Evolutionary conservation across 2,888 invertebrate species (phyloP), one percentile per base, ranked within the genome.

Genomic region (Hybos culiciformis): DNA sequence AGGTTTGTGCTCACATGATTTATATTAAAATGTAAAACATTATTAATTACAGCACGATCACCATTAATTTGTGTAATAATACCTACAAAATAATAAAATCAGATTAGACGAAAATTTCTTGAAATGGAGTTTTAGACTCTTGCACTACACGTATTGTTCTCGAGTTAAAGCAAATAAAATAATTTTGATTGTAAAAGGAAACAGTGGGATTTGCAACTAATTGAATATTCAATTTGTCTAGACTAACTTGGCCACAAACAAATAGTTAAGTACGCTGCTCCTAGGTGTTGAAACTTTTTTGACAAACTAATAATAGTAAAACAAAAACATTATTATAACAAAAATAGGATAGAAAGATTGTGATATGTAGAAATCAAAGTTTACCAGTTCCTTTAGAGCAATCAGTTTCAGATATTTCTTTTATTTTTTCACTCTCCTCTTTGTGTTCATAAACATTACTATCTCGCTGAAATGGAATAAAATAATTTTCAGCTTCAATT

Each of bases 31-130:
- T 67, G 65, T 44, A 75, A 64, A 26, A 59, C 60, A 41, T 74
- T 68, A 60, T 84, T 78, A 44, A 84, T 77, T 1, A 75, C 58
- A 20, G 76, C 70, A 54, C 67, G 63, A 40, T 69, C 58, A 1
- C 61, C 56, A 6, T 57, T 58, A n/a, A 74, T 52, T n/a, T 62
- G 60, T n/a, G 80, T 80, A 26, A 84, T 67, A 26, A 65, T 58
- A 6, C 83, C 84, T 60, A 7, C 6, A 15, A 42, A n/a, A 3
- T 37, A 19, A 23, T 57, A 43, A 66, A 63, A 14, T 24, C 33
- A 31, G 20, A 18, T 11, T n/a, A 8, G 19, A 29, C 26, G 4
- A 20, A n/a, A 20, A 17, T 23, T 15, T 14, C 7, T 26, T 7
- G n/a, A n/a, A n/a, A n/a, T n/a, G n/a, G n/a, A n/a, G n/a, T n/a